phyloP scores from a whole-genome alignment of 53 echinoderm and acorn worm genomes.

The Apostichopus leukothele region DNA sequence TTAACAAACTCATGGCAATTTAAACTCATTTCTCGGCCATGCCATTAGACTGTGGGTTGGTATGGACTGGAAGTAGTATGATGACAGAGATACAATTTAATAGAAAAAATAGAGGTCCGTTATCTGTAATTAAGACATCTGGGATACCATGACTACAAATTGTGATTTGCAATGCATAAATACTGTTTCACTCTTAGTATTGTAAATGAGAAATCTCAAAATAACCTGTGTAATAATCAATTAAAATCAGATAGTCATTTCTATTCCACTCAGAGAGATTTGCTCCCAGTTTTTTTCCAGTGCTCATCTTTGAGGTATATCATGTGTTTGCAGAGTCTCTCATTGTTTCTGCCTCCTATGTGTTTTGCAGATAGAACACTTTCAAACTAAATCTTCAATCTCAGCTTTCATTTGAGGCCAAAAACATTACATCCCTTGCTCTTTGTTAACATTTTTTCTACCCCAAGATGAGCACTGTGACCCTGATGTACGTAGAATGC shows the following conservation, averaged over 20 bases:
- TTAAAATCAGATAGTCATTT: slow-evolving; percentile 21
- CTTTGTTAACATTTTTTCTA: too few species aligned
- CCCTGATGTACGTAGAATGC: neutral
- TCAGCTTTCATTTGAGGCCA: too few species aligned
- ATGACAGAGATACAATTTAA: slow-evolving; percentile 4
- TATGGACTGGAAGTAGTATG: slow-evolving; percentile 40
- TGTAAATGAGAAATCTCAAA: neutral
- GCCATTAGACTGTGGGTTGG: slow-evolving; percentile 59
- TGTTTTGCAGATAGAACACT: too few species aligned
- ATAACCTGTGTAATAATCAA: slow-evolving; percentile 23
- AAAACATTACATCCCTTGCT: too few species aligned
- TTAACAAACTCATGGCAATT: slow-evolving; percentile 47
- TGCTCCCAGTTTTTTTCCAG: too few species aligned
- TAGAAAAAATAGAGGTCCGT: slow-evolving; percentile 1
- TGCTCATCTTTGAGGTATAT: too few species aligned
- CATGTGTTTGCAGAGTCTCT: too few species aligned
- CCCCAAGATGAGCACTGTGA: neutral
- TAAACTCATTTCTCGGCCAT: slow-evolving; percentile 60
- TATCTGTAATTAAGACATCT: slow-evolving; percentile 9
- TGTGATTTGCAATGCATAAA: too few species aligned
- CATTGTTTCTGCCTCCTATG: too few species aligned
- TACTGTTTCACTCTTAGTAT: slow-evolving; percentile 29
- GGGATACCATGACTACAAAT: slow-evolving; percentile 11
- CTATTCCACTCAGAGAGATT: too few species aligned
- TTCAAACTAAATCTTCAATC: too few species aligned